Percentiles rank a stretch among this genome's conserved stretches.
Conservation (phyloP, 2,888 invertebrate species). For the Chelonus formosanus region DNA sequence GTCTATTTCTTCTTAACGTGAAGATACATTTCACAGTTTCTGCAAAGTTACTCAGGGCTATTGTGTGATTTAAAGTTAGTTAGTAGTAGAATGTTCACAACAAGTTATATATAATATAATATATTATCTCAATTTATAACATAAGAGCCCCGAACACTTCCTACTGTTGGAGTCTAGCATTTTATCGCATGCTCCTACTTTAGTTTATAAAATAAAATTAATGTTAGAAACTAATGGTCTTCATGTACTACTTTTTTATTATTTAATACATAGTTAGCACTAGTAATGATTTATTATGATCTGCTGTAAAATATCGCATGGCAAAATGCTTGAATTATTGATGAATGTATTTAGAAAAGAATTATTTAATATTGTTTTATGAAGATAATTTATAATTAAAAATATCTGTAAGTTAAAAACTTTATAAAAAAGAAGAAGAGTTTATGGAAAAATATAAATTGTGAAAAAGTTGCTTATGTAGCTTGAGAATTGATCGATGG, state of each 20-base stretch:
- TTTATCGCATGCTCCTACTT: constrained; percentile 56
- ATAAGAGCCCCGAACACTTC: constrained; percentile 58
- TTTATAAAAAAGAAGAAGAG: no score
- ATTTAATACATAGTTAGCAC: neutral
- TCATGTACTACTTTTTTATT: constrained; percentile 5
- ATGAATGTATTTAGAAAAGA: no score
- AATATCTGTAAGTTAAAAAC: no score
- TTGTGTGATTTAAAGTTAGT: constrained; percentile 47
- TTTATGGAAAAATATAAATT: no score
- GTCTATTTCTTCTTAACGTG: constrained; percentile 42
- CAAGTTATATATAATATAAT: constrained; percentile 16
- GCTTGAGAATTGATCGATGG: no score
- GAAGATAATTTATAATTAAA: no score
- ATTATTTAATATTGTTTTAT: no score
- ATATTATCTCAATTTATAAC: constrained; percentile 39
- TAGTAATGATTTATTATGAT: no score
- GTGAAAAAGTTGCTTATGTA: no score
- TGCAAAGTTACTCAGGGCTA: constrained; percentile 56
- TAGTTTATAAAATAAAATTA: constrained; percentile 46
- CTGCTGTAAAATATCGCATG: no score
- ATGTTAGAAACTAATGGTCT: constrained; percentile 35
- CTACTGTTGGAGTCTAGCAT: constrained; percentile 55
- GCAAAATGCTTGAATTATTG: no score
- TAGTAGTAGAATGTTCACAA: constrained; percentile 6
- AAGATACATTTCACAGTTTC: constrained; percentile 63